Evolutionary conservation across 2,888 invertebrate genomes (phyloP).

Genomic region (Metalampra italica): DNA sequence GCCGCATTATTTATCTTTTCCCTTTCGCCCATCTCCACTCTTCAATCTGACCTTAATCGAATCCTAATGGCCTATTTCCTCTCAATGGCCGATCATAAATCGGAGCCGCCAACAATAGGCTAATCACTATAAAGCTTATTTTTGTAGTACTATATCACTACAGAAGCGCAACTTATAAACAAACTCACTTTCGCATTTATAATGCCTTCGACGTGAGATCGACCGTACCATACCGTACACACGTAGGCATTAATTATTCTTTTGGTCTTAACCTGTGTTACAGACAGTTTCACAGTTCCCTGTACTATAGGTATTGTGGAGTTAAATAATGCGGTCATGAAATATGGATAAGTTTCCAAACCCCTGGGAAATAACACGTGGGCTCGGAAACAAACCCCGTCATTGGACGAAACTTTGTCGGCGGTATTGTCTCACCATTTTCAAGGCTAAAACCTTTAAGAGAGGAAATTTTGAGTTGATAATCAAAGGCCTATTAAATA

Average conservation of each 20-base stretch:
- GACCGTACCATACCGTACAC: background rate
- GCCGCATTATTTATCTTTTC: background rate
- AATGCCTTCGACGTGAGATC: too few species aligned
- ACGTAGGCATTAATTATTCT: background rate
- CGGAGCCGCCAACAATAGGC: background rate
- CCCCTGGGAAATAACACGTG: background rate
- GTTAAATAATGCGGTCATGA: background rate
- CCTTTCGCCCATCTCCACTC: background rate
- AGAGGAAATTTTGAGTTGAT: too few species aligned
- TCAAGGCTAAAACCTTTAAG: background rate
- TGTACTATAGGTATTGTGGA: too few species aligned
- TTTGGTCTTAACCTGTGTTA: too few species aligned
- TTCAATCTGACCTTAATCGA: constrained; percentile 9
- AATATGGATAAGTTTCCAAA: background rate
- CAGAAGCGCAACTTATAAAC: too few species aligned
- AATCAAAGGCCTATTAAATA: too few species aligned
- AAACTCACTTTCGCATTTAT: too few species aligned
- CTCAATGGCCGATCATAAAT: background rate
- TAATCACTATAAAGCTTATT: background rate
- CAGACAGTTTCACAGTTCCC: too few species aligned
- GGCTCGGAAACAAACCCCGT: background rate
- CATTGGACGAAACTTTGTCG: too few species aligned
- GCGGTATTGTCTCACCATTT: too few species aligned
- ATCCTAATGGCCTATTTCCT: constrained; percentile 9
- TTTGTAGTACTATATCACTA: background rate